Evolutionary conservation across 2,113 vertebrate species (phyloP).

Genomic region (Trogon melanurus): DNA sequence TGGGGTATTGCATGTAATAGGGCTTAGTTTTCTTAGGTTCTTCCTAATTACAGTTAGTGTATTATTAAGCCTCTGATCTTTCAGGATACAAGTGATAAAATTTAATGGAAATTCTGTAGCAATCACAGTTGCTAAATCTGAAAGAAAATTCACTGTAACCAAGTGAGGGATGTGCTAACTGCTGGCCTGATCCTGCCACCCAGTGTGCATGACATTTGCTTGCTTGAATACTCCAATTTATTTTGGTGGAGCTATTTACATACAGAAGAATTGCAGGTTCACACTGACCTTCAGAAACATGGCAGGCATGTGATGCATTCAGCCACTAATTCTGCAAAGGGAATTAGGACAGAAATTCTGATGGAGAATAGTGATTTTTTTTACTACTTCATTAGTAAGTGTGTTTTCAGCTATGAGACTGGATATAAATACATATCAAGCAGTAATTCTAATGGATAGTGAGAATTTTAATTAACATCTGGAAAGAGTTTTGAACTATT

Average conservation of each 20-base stretch:
- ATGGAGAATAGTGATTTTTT: not conserved
- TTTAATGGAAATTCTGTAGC: not conserved
- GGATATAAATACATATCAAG: not conserved
- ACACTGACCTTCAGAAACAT: not conserved
- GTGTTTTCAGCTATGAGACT: not conserved
- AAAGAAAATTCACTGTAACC: not conserved
- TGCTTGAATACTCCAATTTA: not conserved
- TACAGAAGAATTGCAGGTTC: not conserved
- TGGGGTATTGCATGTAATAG: not conserved
- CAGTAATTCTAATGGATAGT: not conserved
- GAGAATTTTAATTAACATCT: slow-evolving; percentile 22
- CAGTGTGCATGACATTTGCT: not conserved
- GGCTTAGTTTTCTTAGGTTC: not conserved
- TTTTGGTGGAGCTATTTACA: not conserved
- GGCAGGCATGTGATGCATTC: not conserved
- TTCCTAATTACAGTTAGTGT: not conserved
- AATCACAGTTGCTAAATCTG: not conserved
- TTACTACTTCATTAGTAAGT: not conserved
- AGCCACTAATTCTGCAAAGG: not conserved
- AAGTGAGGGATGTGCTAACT: not conserved
- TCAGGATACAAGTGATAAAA: not conserved
- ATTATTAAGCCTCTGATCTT: not conserved
- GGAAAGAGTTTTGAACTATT: not conserved
- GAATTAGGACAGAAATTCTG: not conserved
- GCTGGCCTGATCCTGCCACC: slow-evolving; percentile 46